Evolutionary conservation across 2,113 vertebrate species (phyloP).

Genomic region (Peromyscus californicus): DNA sequence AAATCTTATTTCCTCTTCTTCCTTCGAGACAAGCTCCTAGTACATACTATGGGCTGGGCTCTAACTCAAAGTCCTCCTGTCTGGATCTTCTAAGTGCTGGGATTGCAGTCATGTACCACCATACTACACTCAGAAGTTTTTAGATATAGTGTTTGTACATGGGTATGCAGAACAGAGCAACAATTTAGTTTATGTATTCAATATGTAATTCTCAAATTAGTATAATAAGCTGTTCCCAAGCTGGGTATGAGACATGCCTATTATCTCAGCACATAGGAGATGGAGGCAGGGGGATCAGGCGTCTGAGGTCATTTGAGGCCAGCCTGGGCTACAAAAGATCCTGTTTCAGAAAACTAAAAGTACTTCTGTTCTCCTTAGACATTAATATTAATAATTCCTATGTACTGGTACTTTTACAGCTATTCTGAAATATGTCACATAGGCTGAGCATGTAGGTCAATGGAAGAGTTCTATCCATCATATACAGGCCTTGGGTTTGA

Average conservation of each 20-base stretch:
- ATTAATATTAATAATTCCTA: not conserved
- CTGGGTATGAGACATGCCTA: not conserved
- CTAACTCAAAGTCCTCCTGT: not conserved
- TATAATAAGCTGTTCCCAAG: not conserved
- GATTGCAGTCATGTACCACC: no score
- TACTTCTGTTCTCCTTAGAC: not conserved
- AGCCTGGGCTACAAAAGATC: not conserved
- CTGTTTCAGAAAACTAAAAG: not conserved
- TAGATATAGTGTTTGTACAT: not conserved
- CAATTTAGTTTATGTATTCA: not conserved
- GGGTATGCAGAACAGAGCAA: not conserved
- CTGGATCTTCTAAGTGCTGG: not conserved
- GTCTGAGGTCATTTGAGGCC: not conserved
- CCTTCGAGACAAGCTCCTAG: not conserved
- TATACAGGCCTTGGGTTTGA: not conserved
- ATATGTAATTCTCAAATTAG: slow-evolving; percentile 14
- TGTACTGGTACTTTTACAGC: no score
- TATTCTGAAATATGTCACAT: not conserved
- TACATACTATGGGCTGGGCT: not conserved
- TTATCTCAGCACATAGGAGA: not conserved
- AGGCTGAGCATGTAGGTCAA: not conserved
- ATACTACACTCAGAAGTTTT: not conserved
- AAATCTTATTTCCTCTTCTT: not conserved
- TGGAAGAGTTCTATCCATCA: not conserved
- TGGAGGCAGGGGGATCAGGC: not conserved